Evolutionary conservation across 2,113 vertebrate species (phyloP).

Genomic region (Lethenteron camtschaticum): DNA sequence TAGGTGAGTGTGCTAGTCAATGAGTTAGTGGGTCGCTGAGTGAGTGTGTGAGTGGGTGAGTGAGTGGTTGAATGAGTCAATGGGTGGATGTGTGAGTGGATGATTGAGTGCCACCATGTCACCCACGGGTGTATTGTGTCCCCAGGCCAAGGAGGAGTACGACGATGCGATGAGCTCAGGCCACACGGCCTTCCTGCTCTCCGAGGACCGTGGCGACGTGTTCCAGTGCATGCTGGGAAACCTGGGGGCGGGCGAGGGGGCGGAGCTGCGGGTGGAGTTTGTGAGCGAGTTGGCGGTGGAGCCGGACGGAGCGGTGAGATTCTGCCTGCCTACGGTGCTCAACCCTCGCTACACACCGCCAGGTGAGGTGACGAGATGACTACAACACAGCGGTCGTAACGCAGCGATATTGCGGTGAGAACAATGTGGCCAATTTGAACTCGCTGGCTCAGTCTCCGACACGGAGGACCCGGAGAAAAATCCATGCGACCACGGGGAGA

Average conservation of each 20-base stretch:
- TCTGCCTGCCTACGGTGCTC: conserved; percentile 34
- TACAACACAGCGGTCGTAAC: too few species aligned
- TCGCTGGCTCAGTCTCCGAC: too few species aligned
- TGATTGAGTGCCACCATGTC: too few species aligned
- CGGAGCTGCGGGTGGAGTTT: conserved; percentile 29
- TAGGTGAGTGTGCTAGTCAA: too few species aligned
- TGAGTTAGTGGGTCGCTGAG: too few species aligned
- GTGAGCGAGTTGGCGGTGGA: conserved; percentile 37
- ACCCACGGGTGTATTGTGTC: background rate
- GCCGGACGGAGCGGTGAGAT: conserved; percentile 32
- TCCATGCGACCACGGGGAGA: too few species aligned
- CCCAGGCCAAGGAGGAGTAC: conserved; percentile 16
- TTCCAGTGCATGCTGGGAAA: conserved; percentile 40
- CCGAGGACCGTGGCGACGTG: conserved; percentile 30
- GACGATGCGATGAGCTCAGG: conserved; percentile 35
- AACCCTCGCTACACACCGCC: conserved; percentile 34
- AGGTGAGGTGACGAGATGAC: conserved; percentile 16
- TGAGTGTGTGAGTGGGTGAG: too few species aligned
- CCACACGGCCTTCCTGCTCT: conserved; percentile 33
- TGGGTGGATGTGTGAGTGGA: too few species aligned
- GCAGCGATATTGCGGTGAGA: too few species aligned
- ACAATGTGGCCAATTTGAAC: too few species aligned
- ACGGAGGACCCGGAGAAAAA: too few species aligned
- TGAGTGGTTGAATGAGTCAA: too few species aligned
- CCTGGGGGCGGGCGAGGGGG: conserved; percentile 28